These are phyloP conservation scores for Chirona hameri DNA, from an alignment of 2,888 invertebrate species.

Conservation along the genomic window DNA sequence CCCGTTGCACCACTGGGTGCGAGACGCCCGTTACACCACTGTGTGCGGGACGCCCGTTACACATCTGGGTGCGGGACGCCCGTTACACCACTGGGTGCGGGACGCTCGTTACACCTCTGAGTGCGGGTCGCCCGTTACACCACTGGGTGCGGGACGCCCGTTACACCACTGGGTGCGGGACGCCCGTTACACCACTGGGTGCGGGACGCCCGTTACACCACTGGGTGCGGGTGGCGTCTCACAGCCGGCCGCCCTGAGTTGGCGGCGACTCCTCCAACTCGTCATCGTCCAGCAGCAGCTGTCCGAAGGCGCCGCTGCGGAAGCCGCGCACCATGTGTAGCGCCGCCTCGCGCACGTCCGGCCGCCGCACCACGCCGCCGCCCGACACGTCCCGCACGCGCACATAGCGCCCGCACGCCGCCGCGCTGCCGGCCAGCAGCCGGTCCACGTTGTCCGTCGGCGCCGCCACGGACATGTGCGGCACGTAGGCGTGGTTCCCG, in stretches of 20 bases:
- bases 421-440: conserved; percentile 29
- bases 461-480: conserved; percentile 32
- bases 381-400: background rate
- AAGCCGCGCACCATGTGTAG: conserved; percentile 33
- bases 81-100: too few species aligned
- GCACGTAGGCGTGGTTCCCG: conserved; percentile 34
- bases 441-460: conserved; percentile 36
- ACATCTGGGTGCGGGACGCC: too few species aligned
- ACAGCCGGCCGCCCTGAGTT: too few species aligned
- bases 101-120: too few species aligned
- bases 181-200: too few species aligned
- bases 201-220: too few species aligned
- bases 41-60: too few species aligned
- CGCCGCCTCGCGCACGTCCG: background rate
- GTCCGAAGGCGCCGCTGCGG: conserved; percentile 35
- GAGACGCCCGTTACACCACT: too few species aligned
- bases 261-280: background rate
- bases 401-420: background rate
- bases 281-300: conserved; percentile 35
- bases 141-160: too few species aligned
- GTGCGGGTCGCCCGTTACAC: too few species aligned
- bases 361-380: background rate
- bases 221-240: background rate
- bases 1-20: too few species aligned
- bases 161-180: too few species aligned